Evolutionary conservation across 2,888 invertebrate genomes (phyloP), one percentile per base, ranked within the genome.

Genomic region (Melinaea menophilus): DNA sequence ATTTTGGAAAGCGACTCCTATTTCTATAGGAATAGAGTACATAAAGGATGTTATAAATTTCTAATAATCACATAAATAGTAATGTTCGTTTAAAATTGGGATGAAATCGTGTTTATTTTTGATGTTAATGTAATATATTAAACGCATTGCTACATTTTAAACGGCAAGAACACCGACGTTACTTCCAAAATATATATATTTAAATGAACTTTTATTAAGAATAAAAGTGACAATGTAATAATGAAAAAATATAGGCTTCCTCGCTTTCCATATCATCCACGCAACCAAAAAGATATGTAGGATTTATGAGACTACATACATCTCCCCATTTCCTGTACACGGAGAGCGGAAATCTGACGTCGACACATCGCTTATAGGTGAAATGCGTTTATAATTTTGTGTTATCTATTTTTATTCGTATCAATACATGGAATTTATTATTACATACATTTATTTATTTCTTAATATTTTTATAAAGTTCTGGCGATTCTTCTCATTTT

Each of bases 301-400:
- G 68, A 69, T 68, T 69, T 68, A 69, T 69, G 61, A 63, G 61
- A 64, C 61, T 54, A 61, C 64, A 68, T 68, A 68, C 66, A 66
- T 68, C 63, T 45, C 59, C 56, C 61, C 61, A 68, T 64, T 68
- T 69, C 68, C 69, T 63, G 60, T 60, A 54, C 48, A 58, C 45
- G 56, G 62, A 61, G 62, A 57, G 51, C 67, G 69, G 68, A 68
- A 64, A 66, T 68, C 69, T 68, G 69, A 62, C 64, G 54, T 61
- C 64, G 69, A 65, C 64, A 64, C 61, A 66, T 65, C 62, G 56
- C 55, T 55, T 66, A 37, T 63, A 57, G 54, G 58, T 46, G 56
- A 62, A 58, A 64, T 67, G 47, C 45, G 51, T 51, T 51, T 11
- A 51, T 46, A 22, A 47, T 46, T 47, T 55, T 34, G 41, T 51